Evolutionary conservation across 2,113 vertebrate genomes (phyloP).

Genomic region (Lamprotornis superbus): DNA sequence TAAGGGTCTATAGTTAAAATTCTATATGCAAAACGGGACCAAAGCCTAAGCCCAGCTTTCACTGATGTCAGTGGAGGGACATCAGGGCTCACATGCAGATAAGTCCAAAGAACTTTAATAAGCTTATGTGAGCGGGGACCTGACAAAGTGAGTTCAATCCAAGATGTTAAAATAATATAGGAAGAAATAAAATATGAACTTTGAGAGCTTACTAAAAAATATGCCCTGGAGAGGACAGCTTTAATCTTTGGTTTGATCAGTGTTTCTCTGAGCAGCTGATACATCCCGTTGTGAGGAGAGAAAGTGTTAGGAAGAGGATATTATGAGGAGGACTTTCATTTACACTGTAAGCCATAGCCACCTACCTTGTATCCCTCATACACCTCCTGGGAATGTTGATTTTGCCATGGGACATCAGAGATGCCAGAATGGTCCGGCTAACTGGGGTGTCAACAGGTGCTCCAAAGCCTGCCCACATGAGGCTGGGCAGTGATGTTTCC

Average conservation of each 20-base stretch:
- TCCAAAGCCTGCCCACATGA: not conserved
- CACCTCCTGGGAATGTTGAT: not conserved
- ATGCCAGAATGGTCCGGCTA: not conserved
- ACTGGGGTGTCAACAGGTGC: not conserved
- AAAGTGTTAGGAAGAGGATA: not conserved
- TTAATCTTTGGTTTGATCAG: not conserved
- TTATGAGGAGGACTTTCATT: not conserved
- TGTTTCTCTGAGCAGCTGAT: not conserved
- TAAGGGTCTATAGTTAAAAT: not conserved
- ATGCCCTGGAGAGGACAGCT: not conserved
- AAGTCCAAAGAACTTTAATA: not conserved
- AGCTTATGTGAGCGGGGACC: not conserved
- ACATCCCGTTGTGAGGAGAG: not conserved
- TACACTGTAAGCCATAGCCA: not conserved
- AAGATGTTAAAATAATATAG: not conserved
- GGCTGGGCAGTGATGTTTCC: not conserved
- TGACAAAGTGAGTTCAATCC: not conserved
- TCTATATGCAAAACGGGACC: not conserved
- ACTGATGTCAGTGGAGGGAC: not conserved
- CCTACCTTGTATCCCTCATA: not conserved
- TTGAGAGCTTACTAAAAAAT: not conserved
- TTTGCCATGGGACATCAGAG: not conserved
- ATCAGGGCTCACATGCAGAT: not conserved
- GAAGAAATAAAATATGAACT: not conserved
- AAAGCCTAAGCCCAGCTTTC: not conserved